phyloP scores from a whole-genome alignment of 2,113 vertebrate genomes.

The Regulus satrapa region DNA sequence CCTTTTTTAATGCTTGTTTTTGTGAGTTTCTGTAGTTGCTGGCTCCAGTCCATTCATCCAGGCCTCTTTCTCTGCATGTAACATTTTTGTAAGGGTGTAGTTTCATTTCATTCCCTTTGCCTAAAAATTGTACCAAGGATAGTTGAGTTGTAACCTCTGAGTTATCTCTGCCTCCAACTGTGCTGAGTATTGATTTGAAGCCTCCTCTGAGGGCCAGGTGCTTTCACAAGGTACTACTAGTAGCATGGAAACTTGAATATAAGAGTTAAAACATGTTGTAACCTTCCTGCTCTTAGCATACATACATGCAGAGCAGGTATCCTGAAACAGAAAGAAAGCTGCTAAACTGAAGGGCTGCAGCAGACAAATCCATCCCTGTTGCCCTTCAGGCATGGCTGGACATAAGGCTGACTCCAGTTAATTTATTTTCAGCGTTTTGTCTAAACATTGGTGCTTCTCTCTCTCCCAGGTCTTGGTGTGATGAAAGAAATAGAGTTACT shows the following conservation, averaged over 20 bases:
- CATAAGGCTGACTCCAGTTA: not conserved
- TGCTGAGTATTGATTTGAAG: not conserved
- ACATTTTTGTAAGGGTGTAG: not conserved
- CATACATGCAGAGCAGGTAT: not conserved
- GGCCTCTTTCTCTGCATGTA: not conserved
- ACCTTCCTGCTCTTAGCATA: not conserved
- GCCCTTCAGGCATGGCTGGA: not conserved
- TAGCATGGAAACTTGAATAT: not conserved
- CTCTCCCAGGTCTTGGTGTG: not conserved
- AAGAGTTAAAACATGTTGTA: not conserved
- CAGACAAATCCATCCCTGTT: not conserved
- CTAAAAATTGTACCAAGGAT: not conserved
- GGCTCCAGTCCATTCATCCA: not conserved
- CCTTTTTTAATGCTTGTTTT: not conserved
- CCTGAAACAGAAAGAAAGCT: not conserved
- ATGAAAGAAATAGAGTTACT: not conserved
- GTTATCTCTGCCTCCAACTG: not conserved
- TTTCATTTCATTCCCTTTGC: not conserved
- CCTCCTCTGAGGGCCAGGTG: not conserved
- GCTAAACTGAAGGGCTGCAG: not conserved
- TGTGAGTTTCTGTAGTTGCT: not conserved
- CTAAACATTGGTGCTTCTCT: not conserved
- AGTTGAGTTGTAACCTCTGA: not conserved
- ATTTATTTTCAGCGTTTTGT: not conserved
- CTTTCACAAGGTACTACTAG: fast-evolving